Evolutionary conservation across 2,888 invertebrate species (phyloP).

Genomic region (Drosophila melanosoma): DNA sequence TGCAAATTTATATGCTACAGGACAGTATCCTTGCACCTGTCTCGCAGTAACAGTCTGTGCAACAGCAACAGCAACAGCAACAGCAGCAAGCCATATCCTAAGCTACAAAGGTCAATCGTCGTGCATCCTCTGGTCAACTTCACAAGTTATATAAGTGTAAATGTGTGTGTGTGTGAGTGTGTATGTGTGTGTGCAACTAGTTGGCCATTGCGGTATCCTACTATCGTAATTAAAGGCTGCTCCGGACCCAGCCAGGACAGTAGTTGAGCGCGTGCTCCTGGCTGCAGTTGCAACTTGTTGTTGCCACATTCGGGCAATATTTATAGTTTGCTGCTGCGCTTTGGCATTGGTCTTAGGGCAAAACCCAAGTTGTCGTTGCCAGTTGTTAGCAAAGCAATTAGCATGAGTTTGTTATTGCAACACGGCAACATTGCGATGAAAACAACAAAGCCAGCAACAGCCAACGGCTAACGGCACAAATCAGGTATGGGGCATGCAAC

Average conservation of each 20-base stretch:
- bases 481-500: conserved; percentile 19
- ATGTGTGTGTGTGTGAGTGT: conserved; percentile 13
- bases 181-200: conserved; percentile 49
- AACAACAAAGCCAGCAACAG: conserved; percentile 15
- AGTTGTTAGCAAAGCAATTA: conserved; percentile 81
- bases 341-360: conserved; percentile 57
- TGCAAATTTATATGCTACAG: conserved; percentile 68
- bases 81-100: conserved; percentile 47
- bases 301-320: conserved; percentile 63
- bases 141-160: conserved; percentile 6
- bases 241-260: conserved; percentile 51
- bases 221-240: conserved; percentile 74
- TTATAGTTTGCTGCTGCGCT: conserved; percentile 67
- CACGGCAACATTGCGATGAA: conserved; percentile 40
- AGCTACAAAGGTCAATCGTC: conserved; percentile 69
- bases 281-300: conserved; percentile 21
- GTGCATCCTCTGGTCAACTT: conserved; percentile 54
- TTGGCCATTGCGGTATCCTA: conserved; percentile 53
- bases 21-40: conserved; percentile 24
- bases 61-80: conserved; percentile 17
- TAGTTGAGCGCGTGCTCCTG: conserved; percentile 36
- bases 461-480: conserved; percentile 33
- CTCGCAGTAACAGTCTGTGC: conserved; percentile 34
- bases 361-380: conserved; percentile 62
- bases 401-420: conserved; percentile 74